Conservation (phyloP, 2,797 vertebrate species). For the Lagocephalus sceleratus region DNA sequence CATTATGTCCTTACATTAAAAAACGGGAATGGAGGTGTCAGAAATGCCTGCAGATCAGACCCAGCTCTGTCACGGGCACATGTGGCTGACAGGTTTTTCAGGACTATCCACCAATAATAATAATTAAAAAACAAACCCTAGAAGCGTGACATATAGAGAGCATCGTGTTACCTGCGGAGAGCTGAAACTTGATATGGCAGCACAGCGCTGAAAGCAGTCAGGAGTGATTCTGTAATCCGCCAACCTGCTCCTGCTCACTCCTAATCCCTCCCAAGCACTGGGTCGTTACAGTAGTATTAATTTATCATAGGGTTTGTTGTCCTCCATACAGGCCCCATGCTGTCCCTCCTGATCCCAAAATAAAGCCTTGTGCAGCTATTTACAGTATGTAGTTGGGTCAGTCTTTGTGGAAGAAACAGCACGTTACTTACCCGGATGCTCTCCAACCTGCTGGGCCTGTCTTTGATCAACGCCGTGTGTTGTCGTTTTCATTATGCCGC, state of each 20-base stretch:
- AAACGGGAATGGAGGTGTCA: neutral
- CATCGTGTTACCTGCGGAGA: too few relatives aligned
- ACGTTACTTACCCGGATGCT: too few relatives aligned
- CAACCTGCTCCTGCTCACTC: slow-evolving; percentile 39
- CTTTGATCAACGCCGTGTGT: neutral
- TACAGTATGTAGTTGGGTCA: too few relatives aligned
- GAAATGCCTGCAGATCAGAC: neutral
- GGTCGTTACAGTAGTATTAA: slow-evolving; percentile 1
- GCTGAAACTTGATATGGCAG: too few relatives aligned
- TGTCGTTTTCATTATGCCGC: neutral
- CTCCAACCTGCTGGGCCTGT: too few relatives aligned
- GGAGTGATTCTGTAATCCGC: slow-evolving; percentile 24
- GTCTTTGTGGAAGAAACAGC: too few relatives aligned
- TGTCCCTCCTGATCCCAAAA: too few relatives aligned
- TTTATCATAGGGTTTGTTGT: too few relatives aligned
- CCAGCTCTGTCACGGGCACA: neutral
- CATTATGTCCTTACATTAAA: neutral
- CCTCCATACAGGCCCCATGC: too few relatives aligned
- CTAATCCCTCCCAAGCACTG: slow-evolving; percentile 8
- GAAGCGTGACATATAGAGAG: neutral
- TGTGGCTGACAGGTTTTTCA: neutral
- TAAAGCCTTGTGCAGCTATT: too few relatives aligned
- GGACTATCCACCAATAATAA: neutral
- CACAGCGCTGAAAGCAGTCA: slow-evolving; percentile 11
- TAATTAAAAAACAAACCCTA: neutral